Base-by-base conservation (phyloP, 2,888 invertebrate species). In the Arctia plantaginis region DNA sequence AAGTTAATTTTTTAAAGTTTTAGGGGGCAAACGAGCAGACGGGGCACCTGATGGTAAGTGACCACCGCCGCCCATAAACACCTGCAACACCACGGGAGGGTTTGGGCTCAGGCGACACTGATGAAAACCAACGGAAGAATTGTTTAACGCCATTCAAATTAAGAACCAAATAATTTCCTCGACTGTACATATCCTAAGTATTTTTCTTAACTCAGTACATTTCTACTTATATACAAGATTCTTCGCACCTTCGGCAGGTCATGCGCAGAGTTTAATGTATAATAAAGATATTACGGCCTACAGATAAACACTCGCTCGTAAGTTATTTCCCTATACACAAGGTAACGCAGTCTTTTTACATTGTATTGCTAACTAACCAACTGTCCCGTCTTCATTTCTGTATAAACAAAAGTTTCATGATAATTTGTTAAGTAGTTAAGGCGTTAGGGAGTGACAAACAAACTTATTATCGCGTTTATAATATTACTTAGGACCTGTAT, bases 221-320 rank as follows among this genome's bases (percentile, higher is more conserved):
- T 71, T 71, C 51, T 33, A 41, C n/a, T 65, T 65, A 71, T 71
- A n/a, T 65, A 71, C 71, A 71, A 71, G 64, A 70, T 62, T 62
- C 70, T 30, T 70, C 41, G 70, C 12, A n/a, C 39, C 27, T 30
- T 51, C 23, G 59, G 55, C 62, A 62, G 62, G 62, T 62, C 41
- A 44, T 44, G 70, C 70, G 59, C 70, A 70, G 39, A 27, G 6
- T 69, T 55, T 23, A 15, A 35, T 27, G 18, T 35, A 35, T 35
- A 41, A 3, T 30, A 30, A n/a, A 39, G 35, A 66, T 30, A 62
- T 62, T 62, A 62, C 62, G 62, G 62, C 62, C 30, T 66, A 66
- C n/a, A 23, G 13, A 23, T 35, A n/a, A 20, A n/a, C 68, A 35
- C 30, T 44, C 44, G 35, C 33, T 55, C 35, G 23, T 30, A 47